Evolutionary conservation across 2,797 vertebrate species (phyloP).

Genomic region (Myioborus miniatus): DNA sequence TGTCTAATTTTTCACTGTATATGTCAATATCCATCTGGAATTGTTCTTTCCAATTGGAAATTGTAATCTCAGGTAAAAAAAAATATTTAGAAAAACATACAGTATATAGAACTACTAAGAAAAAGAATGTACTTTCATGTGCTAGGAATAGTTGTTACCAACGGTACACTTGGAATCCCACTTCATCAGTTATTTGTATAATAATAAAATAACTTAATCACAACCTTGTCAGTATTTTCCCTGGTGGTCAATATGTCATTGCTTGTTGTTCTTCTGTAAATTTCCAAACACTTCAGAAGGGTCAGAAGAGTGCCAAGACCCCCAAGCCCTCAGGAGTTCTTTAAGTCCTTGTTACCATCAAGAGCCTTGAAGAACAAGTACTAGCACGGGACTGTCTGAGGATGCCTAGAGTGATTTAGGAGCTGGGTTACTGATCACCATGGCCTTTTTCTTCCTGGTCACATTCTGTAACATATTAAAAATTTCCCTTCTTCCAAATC

Average conservation of each 20-base stretch:
- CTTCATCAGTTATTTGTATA: background rate
- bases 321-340: background rate
- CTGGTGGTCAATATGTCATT: background rate
- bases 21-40: constrained; percentile 78
- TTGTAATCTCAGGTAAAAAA: constrained; percentile 83
- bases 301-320: background rate
- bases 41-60: constrained; percentile 72
- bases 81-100: constrained; percentile 28
- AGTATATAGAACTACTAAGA: background rate
- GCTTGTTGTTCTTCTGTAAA: background rate
- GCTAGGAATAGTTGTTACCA: background rate
- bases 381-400: background rate
- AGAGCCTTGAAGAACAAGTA: background rate
- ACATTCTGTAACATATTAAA: background rate
- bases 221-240: background rate
- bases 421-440: background rate
- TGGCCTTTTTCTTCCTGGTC: background rate
- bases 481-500: background rate
- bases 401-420: background rate
- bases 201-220: background rate
- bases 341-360: background rate
- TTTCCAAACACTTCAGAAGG: background rate
- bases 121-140: background rate
- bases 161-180: background rate
- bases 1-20: background rate